Evolutionary conservation across 2,888 invertebrate species (phyloP).

Genomic region (Anorthoa munda): DNA sequence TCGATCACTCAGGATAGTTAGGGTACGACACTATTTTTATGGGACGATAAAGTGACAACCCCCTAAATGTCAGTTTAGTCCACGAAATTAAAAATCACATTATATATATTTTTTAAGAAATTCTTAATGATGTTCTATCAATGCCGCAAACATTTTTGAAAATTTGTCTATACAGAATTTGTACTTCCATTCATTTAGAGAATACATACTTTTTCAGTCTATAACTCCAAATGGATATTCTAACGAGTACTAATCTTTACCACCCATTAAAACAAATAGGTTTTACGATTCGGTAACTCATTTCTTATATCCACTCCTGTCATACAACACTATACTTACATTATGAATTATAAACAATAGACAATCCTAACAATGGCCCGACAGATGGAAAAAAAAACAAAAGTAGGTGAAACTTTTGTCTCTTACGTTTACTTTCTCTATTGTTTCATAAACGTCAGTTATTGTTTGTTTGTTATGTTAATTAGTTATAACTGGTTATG

Average conservation of each 20-base stretch:
- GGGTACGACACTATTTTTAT: no score
- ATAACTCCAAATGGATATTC: neutral
- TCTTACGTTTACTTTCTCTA: conserved; percentile 57
- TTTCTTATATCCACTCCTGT: conserved; percentile 12
- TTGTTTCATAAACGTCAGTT: conserved; percentile 52
- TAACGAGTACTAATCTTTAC: neutral
- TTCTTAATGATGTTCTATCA: no score
- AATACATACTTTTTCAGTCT: no score
- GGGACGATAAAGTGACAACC: no score
- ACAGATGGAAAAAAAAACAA: conserved; percentile 38
- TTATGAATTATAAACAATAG: conserved; percentile 34
- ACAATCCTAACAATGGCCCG: conserved; percentile 28
- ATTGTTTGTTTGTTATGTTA: conserved; percentile 54
- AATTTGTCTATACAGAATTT: neutral
- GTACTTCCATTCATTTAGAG: neutral
- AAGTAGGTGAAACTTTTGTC: conserved; percentile 49
- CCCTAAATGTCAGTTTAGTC: no score
- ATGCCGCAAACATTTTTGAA: neutral
- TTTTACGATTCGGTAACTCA: conserved; percentile 6
- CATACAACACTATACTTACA: conserved; percentile 6
- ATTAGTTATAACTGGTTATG: conserved; percentile 28
- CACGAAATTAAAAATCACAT: no score
- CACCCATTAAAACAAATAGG: conserved; percentile 5
- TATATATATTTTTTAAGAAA: no score
- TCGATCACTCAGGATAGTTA: no score